Conservation (phyloP, 2,888 invertebrate genomes). For the Drosophila paracracens region DNA sequence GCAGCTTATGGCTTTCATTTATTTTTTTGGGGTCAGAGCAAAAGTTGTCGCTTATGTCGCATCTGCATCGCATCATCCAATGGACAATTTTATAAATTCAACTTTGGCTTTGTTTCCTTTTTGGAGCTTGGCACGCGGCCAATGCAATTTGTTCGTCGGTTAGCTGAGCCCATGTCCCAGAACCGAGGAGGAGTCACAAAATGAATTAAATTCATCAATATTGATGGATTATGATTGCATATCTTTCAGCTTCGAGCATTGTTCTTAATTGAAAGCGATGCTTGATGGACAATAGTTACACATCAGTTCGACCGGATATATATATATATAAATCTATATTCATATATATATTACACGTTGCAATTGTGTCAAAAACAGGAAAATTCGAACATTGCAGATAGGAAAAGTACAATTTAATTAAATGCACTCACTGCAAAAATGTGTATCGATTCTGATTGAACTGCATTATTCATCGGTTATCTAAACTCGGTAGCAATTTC, state of each 20-base stretch:
- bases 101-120: constrained; percentile 3
- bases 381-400: background rate
- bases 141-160: constrained; percentile 37
- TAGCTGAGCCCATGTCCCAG: constrained; percentile 14
- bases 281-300: background rate
- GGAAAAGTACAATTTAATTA: background rate
- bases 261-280: background rate
- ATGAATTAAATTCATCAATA: constrained; percentile 39
- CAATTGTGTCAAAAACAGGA: background rate
- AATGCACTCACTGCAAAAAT: background rate
- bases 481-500: constrained; percentile 6
- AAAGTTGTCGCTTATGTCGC: constrained; percentile 54
- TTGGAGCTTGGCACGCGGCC: constrained; percentile 51
- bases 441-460: background rate
- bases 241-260: background rate
- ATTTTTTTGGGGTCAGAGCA: constrained; percentile 51
- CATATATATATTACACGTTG: background rate
- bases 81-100: constrained; percentile 52
- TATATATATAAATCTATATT: background rate
- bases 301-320: background rate
- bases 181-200: constrained; percentile 41
- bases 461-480: constrained; percentile 9
- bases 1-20: constrained; percentile 73
- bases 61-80: constrained; percentile 48
- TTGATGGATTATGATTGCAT: constrained; percentile 43